Conservation (phyloP, 1,140 invertebrate genomes). For the Solenopsis invicta region DNA sequence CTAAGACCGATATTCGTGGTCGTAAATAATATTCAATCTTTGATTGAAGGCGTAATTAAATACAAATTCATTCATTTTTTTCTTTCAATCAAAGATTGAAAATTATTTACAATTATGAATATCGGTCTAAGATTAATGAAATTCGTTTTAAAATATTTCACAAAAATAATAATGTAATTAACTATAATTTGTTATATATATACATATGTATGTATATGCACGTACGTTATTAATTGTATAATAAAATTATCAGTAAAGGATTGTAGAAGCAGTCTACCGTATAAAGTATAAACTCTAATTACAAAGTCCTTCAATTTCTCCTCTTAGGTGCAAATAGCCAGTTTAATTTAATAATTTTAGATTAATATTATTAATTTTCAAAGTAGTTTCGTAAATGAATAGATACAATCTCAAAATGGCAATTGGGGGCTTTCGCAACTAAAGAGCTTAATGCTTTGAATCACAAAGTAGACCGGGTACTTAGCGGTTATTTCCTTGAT, state of each 20-base stretch:
- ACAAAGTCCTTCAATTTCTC: neutral
- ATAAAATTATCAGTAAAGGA: neutral
- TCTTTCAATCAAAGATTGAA: too few relatives aligned
- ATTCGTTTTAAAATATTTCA: neutral
- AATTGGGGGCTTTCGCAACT: neutral
- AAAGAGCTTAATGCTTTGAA: constrained; percentile 34
- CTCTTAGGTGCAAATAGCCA: neutral
- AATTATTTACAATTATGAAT: too few relatives aligned
- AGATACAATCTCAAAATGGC: constrained; percentile 17
- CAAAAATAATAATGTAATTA: neutral
- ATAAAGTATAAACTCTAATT: neutral
- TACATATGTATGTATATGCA: neutral
- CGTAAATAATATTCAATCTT: too few relatives aligned
- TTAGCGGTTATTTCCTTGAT: constrained; percentile 49
- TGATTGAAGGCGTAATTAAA: too few relatives aligned
- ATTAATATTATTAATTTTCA: neutral
- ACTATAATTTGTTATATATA: constrained; percentile 9
- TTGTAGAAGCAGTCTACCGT: neutral
- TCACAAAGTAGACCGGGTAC: constrained; percentile 24
- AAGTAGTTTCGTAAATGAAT: neutral
- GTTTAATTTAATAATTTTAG: neutral
- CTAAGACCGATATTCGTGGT: neutral
- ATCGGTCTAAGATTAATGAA: neutral
- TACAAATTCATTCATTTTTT: too few relatives aligned
- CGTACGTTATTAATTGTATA: neutral